phyloP scores from a whole-genome alignment of 2,797 vertebrate species.

The Hephaestus fuliginosus region DNA sequence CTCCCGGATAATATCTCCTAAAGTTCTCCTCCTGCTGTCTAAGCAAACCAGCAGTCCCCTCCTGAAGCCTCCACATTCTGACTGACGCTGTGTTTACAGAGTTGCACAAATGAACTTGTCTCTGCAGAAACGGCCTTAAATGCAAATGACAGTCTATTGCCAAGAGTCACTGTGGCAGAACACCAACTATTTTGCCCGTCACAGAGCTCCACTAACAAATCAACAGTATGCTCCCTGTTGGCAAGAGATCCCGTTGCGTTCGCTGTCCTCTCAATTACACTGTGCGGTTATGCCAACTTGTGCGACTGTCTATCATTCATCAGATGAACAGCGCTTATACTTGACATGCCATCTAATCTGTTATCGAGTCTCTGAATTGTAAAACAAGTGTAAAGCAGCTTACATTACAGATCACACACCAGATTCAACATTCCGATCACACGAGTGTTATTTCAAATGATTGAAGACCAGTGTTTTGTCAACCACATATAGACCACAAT shows the following conservation, averaged over 20 bases:
- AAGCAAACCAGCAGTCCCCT: background rate
- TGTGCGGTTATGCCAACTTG: slow-evolving; percentile 1
- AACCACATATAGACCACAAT: background rate
- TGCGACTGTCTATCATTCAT: slow-evolving; percentile 5
- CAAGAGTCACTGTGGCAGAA: slow-evolving; percentile 52
- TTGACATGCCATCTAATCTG: slow-evolving; percentile 19
- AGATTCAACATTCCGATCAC: slow-evolving; percentile 7
- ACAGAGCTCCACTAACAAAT: slow-evolving; percentile 44
- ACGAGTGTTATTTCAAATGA: background rate
- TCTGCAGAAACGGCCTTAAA: slow-evolving; percentile 53
- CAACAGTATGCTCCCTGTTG: slow-evolving; percentile 28
- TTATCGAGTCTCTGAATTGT: background rate
- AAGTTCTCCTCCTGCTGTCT: slow-evolving; percentile 5
- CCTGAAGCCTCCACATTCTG: slow-evolving; percentile 21
- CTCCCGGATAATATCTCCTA: slow-evolving; percentile 1
- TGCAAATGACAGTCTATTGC: slow-evolving; percentile 57
- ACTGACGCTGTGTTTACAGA: slow-evolving; percentile 47
- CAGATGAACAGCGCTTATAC: slow-evolving; percentile 14
- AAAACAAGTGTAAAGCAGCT: slow-evolving; percentile 18
- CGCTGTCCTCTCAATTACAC: slow-evolving; percentile 19
- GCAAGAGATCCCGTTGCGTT: slow-evolving; percentile 26
- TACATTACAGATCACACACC: background rate
- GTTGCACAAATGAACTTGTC: slow-evolving; percentile 54
- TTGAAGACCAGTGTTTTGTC: too few relatives aligned
- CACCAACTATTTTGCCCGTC: slow-evolving; percentile 47